These are phyloP conservation scores for Illadopsis cleaveri DNA, from an alignment of 2,113 vertebrate genomes.

Conservation along the genomic window DNA sequence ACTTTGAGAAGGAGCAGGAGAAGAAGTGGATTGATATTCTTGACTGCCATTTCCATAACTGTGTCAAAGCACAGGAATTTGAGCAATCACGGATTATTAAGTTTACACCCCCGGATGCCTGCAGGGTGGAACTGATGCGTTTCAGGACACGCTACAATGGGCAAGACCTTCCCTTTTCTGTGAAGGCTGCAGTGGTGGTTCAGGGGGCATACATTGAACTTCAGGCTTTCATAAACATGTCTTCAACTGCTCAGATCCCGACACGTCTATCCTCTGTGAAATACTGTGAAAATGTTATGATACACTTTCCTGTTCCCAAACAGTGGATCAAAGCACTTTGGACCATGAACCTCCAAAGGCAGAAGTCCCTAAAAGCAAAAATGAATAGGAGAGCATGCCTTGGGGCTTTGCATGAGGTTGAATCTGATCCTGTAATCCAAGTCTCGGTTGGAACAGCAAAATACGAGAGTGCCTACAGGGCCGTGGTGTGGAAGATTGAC, in stretches of 20 bases:
- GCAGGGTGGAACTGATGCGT: slow-evolving; percentile 90
- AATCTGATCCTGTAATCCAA: slow-evolving; percentile 89
- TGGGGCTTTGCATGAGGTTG: slow-evolving; percentile 78
- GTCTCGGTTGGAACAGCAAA: slow-evolving; percentile 90
- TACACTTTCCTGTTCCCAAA: slow-evolving; percentile 88
- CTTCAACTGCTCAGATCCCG: slow-evolving; percentile 54
- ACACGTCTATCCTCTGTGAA: slow-evolving; percentile 53
- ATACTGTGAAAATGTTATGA: slow-evolving; percentile 86
- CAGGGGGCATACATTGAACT: slow-evolving; percentile 94
- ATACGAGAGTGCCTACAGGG: slow-evolving; percentile 93
- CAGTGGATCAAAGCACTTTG: slow-evolving; percentile 92
- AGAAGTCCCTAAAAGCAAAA: slow-evolving; percentile 91
- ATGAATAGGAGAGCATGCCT: slow-evolving; percentile 92
- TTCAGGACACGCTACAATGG: slow-evolving; percentile 79
- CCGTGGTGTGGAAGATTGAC: slow-evolving; percentile 95
- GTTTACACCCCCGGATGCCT: slow-evolving; percentile 86
- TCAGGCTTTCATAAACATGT: slow-evolving; percentile 90
- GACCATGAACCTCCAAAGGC: slow-evolving; percentile 88
- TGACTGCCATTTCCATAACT: slow-evolving; percentile 85
- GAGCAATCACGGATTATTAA: slow-evolving; percentile 82
- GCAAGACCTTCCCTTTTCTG: slow-evolving; percentile 84
- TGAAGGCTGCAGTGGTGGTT: slow-evolving; percentile 88
- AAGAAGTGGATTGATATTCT: slow-evolving; percentile 85
- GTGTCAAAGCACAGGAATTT: slow-evolving; percentile 84
- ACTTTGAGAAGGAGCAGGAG: slow-evolving; percentile 78